phyloP scores from a whole-genome alignment of 2,888 invertebrate species.

The Fabriciana adippe region DNA sequence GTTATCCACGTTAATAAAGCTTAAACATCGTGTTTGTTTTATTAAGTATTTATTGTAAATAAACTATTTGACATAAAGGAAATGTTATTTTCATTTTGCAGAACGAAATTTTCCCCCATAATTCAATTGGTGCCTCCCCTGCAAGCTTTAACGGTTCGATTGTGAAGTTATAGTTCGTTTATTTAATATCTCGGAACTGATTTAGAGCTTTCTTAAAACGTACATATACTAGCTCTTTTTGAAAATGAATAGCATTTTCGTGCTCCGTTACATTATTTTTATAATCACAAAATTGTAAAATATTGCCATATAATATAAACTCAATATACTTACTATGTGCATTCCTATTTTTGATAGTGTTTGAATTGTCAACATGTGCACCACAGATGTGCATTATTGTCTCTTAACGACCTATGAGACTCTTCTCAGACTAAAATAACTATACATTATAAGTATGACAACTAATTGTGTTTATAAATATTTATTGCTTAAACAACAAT shows the following conservation, averaged over 20 bases:
- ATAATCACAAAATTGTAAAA: too few relatives aligned
- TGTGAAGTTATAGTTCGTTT: conserved; percentile 23
- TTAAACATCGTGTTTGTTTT: not conserved
- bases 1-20: not conserved
- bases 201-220: conserved; percentile 1
- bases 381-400: conserved; percentile 27
- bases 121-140: conserved; percentile 27
- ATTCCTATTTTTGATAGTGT: not conserved
- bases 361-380: conserved; percentile 29
- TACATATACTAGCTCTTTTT: conserved; percentile 5
- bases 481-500: not conserved
- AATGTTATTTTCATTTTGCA: conserved; percentile 1
- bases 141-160: conserved; percentile 14
- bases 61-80: not conserved
- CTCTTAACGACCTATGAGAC: conserved; percentile 22
- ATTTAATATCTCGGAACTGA: conserved; percentile 26
- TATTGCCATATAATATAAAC: not conserved
- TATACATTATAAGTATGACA: not conserved
- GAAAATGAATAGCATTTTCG: conserved; percentile 4
- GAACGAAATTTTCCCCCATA: conserved; percentile 15
- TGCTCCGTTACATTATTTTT: too few relatives aligned
- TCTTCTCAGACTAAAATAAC: conserved; percentile 14
- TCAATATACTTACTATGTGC: too few relatives aligned
- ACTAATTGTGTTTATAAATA: not conserved
- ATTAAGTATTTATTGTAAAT: conserved; percentile 3